Percentiles rank a stretch among this genome's conserved stretches.
Conservation (phyloP, 2,113 vertebrate genomes). For the Chiloscyllium plagiosum region DNA sequence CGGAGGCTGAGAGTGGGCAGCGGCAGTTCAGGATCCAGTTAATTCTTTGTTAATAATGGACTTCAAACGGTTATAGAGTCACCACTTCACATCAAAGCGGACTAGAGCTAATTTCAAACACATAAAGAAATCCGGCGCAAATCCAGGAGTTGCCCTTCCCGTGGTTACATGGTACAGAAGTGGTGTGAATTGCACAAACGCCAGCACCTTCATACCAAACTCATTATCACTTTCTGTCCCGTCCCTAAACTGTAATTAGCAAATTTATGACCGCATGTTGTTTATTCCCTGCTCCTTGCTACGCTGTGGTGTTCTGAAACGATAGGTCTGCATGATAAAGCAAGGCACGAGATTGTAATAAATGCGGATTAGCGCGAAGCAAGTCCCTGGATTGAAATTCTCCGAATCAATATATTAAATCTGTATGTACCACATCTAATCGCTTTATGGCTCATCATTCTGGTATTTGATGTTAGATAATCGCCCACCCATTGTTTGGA, state of each 20-base stretch:
- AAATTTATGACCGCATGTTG: conserved; percentile 59
- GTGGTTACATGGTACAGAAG: conserved; percentile 64
- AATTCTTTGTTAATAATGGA: conserved; percentile 69
- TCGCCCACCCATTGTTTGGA: conserved; percentile 55
- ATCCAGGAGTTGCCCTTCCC: conserved; percentile 56
- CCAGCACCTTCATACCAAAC: conserved; percentile 49
- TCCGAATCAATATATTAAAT: conserved; percentile 80
- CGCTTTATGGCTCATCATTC: conserved; percentile 66
- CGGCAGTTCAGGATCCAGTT: conserved; percentile 40
- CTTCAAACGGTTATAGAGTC: conserved; percentile 67
- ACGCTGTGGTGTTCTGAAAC: conserved; percentile 37
- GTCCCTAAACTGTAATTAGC: conserved; percentile 62
- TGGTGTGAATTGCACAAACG: conserved; percentile 56
- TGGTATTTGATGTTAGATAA: conserved; percentile 75
- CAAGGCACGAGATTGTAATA: conserved; percentile 66
- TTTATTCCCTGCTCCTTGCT: conserved; percentile 42
- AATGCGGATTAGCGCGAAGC: conserved; percentile 76
- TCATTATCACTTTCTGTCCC: conserved; percentile 62
- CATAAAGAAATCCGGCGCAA: conserved; percentile 50
- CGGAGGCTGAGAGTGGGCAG: background rate
- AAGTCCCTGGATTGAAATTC: conserved; percentile 80
- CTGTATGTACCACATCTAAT: conserved; percentile 70
- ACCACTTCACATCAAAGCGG: conserved; percentile 70
- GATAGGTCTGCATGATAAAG: conserved; percentile 56
- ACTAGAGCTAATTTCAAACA: conserved; percentile 61